Base-by-base conservation (phyloP, 2,113 vertebrate genomes). In the Opisthocomus hoazin region DNA sequence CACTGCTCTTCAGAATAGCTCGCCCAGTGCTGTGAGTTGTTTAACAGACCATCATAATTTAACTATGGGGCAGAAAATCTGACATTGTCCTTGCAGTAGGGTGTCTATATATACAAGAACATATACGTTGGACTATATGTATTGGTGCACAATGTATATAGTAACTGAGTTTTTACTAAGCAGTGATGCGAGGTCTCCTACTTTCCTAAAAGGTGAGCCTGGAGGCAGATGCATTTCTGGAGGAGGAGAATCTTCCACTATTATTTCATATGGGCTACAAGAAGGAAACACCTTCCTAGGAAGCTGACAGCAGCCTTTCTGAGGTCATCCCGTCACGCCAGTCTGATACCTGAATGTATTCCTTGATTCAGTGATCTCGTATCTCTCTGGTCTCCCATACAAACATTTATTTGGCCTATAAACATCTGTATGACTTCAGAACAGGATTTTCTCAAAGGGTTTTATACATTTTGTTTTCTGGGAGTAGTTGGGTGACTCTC, bases 391-490 rank as follows among this genome's bases (percentile, higher is more conserved):
- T 84, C 74, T 88, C 81, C 64, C 2, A 1, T 37, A 80, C 19
- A 90, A 92, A 89, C 43, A 79, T 86, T 94, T 95, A 87, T 89
- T 94, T 95, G 87, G 39, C 54, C 74, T 66, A 46, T 96, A 97
- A 95, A 95, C 23, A 27, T 41, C 48, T 56, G 6, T 46, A 54
- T 84, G 48, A 63, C 76, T 76, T 92, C 36, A 84, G 73, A 85
- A 78, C 27, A 80, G 18, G 30, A 71, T 74, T 89, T 84, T 70
- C 53, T 69, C 41, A 84, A 70, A 21, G 27, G 48, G 18, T 29
- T 57, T 69, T 92, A 54, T 58, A 29, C n/a, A 23, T 36, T 4
- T 23, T 15, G 8, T 63, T 92, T 91, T 80, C 70, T 74, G 56
- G 45, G 50, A 81, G 50, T 57, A 53, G 18, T 10, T 66, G 56